Conservation (phyloP, 2,113 vertebrate species). For the Emydura subglobosa region DNA sequence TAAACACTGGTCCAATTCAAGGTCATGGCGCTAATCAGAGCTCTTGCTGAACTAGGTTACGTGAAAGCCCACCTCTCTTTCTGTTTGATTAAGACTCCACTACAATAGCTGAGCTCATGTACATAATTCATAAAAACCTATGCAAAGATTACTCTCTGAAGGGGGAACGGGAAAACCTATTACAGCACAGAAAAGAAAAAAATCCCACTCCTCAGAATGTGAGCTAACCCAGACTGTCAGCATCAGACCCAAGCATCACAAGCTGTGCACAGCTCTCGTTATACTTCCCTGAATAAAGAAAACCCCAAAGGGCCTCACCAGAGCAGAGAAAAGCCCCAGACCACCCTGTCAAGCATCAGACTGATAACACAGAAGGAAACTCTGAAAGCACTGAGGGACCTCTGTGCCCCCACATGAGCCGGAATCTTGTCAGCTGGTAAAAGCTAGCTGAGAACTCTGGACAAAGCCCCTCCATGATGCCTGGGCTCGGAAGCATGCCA, state of each 20-base stretch:
- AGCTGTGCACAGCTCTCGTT: not conserved
- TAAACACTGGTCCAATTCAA: not conserved
- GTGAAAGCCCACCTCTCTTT: not conserved
- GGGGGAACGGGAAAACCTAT: not conserved
- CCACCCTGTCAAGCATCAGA: not conserved
- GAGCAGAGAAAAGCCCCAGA: not conserved
- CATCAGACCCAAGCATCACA: not conserved
- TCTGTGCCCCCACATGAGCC: no score
- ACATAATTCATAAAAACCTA: not conserved
- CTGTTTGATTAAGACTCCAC: not conserved
- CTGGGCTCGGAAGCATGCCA: not conserved
- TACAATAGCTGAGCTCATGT: not conserved
- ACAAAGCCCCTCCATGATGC: not conserved
- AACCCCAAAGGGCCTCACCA: not conserved
- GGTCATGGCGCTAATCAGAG: not conserved
- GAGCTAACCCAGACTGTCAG: not conserved
- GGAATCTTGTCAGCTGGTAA: not conserved
- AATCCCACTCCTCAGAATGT: not conserved
- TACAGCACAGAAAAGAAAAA: not conserved
- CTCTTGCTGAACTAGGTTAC: not conserved
- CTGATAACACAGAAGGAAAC: not conserved
- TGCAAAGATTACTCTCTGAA: no score
- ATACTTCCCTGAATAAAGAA: not conserved
- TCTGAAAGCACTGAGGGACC: not conserved
- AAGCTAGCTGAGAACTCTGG: not conserved